Conservation (phyloP, 2,888 invertebrate species). For the Nymphalis polychloros region DNA sequence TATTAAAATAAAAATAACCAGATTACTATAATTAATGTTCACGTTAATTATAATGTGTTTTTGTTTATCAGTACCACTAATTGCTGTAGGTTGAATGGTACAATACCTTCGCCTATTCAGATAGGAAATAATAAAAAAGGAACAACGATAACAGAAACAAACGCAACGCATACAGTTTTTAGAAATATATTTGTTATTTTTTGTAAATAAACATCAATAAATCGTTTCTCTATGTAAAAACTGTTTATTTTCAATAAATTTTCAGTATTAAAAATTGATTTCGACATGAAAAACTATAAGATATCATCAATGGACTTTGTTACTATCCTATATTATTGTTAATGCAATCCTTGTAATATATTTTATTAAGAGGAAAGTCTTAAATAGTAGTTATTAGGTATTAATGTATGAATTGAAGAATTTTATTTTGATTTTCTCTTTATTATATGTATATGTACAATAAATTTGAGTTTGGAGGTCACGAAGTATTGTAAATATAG, state of each 20-base stretch:
- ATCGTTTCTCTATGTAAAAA: conserved; percentile 58
- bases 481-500: conserved; percentile 78
- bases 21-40: too few relatives aligned
- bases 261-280: conserved; percentile 69
- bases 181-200: conserved; percentile 62
- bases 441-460: conserved; percentile 77
- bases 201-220: conserved; percentile 71
- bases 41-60: too few relatives aligned
- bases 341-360: conserved; percentile 79
- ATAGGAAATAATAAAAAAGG: not conserved
- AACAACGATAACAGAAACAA: conserved; percentile 40
- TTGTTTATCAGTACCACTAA: too few relatives aligned
- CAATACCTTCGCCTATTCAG: not conserved
- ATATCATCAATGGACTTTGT: conserved; percentile 61
- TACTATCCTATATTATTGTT: conserved; percentile 72
- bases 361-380: conserved; percentile 80
- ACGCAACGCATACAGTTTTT: conserved; percentile 55
- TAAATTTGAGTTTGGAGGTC: conserved; percentile 78
- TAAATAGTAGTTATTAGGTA: conserved; percentile 79
- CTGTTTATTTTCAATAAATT: conserved; percentile 57
- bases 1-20: too few relatives aligned
- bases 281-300: conserved; percentile 46
- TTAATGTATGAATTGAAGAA: conserved; percentile 81
- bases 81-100: not conserved
- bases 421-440: conserved; percentile 81